Evolutionary conservation across 2,888 invertebrate species (phyloP).

Genomic region (Clunio marinus): DNA sequence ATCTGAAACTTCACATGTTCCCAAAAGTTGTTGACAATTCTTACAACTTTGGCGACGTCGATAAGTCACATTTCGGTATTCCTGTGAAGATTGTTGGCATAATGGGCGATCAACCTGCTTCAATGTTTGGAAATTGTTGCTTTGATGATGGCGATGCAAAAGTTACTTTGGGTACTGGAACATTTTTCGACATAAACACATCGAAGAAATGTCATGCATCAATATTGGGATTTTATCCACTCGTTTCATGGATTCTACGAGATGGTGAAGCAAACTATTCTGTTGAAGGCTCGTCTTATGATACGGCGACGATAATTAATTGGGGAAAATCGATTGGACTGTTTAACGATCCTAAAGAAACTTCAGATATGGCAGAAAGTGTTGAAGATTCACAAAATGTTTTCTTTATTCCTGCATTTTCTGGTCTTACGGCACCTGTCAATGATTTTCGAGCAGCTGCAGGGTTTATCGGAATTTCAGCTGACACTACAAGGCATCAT

Average conservation of each 20-base stretch:
- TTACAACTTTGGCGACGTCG: constrained; percentile 66
- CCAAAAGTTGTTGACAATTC: constrained; percentile 78
- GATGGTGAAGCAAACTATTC: constrained; percentile 62
- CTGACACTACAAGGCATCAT: constrained; percentile 70
- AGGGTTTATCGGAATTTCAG: constrained; percentile 66
- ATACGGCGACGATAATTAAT: constrained; percentile 80
- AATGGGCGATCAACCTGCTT: constrained; percentile 70
- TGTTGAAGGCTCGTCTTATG: constrained; percentile 82
- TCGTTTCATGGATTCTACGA: constrained; percentile 76
- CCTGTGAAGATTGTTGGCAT: constrained; percentile 73
- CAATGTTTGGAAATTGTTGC: constrained; percentile 82
- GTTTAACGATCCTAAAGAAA: constrained; percentile 61
- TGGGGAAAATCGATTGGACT: constrained; percentile 75
- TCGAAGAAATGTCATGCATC: constrained; percentile 72
- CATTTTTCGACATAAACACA: constrained; percentile 82
- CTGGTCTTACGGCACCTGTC: constrained; percentile 83
- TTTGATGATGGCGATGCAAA: constrained; percentile 75
- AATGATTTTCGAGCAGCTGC: constrained; percentile 81
- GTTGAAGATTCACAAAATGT: constrained; percentile 71
- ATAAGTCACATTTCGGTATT: constrained; percentile 65
- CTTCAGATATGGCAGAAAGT: constrained; percentile 62
- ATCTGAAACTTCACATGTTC: constrained; percentile 65
- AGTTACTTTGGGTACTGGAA: constrained; percentile 87
- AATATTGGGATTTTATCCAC: constrained; percentile 79
- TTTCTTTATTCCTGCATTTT: constrained; percentile 85